phyloP scores from a whole-genome alignment of 2,888 invertebrate genomes.

The Pasiphila rectangulata region DNA sequence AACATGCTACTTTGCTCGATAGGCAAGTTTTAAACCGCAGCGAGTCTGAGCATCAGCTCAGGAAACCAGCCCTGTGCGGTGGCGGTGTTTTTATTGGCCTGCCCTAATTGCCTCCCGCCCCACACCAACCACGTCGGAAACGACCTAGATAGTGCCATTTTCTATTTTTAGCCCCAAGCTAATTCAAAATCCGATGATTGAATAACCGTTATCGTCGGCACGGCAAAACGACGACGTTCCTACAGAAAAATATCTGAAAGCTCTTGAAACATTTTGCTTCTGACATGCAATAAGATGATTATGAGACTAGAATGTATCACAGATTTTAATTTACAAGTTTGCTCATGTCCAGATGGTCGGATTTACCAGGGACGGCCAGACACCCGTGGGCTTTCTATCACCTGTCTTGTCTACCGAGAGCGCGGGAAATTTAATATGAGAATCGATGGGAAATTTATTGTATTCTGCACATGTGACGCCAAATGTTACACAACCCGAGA shows the following conservation, averaged over 20 bases:
- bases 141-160: slow-evolving; percentile 53
- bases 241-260: not conserved
- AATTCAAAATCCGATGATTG: slow-evolving; percentile 11
- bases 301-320: not conserved
- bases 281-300: not conserved
- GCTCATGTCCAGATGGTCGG: slow-evolving; percentile 55
- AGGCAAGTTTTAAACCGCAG: slow-evolving; percentile 16
- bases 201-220: slow-evolving; percentile 3
- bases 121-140: slow-evolving; percentile 59
- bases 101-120: slow-evolving; percentile 70
- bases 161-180: slow-evolving; percentile 24
- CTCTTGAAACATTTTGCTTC: not conserved
- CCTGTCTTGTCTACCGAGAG: slow-evolving; percentile 42
- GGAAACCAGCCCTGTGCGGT: slow-evolving; percentile 55
- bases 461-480: slow-evolving; percentile 41
- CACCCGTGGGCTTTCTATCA: slow-evolving; percentile 64
- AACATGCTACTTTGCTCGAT: slow-evolving; percentile 19
- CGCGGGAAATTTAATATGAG: slow-evolving; percentile 43
- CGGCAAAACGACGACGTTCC: not conserved
- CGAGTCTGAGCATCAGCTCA: slow-evolving; percentile 34
- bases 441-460: slow-evolving; percentile 44
- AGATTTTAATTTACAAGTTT: slow-evolving; percentile 35
- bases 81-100: slow-evolving; percentile 66
- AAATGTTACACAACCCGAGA: slow-evolving; percentile 35
- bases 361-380: slow-evolving; percentile 58